Evolutionary conservation across 2,113 vertebrate genomes (phyloP).

Genomic region (Embiotoca jacksoni): DNA sequence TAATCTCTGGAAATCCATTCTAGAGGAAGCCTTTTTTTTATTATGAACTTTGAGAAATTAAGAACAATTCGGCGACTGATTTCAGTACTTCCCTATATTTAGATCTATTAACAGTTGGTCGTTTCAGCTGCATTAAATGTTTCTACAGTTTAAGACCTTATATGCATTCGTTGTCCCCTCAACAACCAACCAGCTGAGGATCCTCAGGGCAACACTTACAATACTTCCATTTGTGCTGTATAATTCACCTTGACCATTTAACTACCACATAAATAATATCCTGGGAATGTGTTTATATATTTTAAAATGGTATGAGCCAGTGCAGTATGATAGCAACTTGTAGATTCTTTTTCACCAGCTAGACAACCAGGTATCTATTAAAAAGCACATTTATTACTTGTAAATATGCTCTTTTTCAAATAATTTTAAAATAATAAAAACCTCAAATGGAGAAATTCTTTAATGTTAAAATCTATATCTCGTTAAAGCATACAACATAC

Average conservation of each 20-base stretch:
- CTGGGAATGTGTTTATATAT: no score
- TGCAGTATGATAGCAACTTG: no score
- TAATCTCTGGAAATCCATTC: not conserved
- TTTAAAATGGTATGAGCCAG: no score
- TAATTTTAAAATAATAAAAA: not conserved
- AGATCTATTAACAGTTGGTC: not conserved
- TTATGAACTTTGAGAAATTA: not conserved
- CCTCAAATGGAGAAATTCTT: not conserved
- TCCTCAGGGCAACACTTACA: not conserved
- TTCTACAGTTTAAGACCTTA: not conserved
- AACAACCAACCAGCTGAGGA: slow-evolving; percentile 6
- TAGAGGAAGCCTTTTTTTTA: not conserved
- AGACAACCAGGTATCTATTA: not conserved
- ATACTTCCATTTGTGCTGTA: not conserved
- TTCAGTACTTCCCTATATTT: not conserved
- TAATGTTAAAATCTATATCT: not conserved
- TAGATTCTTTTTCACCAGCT: no score
- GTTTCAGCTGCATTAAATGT: not conserved
- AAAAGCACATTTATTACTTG: not conserved
- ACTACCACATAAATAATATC: no score
- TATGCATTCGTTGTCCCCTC: not conserved
- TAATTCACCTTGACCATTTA: no score
- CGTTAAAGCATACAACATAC: not conserved
- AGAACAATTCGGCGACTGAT: not conserved
- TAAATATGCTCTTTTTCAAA: not conserved